Percentiles rank a stretch among this genome's conserved stretches.
These are phyloP conservation scores for Drosophila incognita DNA, from an alignment of 2,888 invertebrate species.

Conservation along the genomic window DNA sequence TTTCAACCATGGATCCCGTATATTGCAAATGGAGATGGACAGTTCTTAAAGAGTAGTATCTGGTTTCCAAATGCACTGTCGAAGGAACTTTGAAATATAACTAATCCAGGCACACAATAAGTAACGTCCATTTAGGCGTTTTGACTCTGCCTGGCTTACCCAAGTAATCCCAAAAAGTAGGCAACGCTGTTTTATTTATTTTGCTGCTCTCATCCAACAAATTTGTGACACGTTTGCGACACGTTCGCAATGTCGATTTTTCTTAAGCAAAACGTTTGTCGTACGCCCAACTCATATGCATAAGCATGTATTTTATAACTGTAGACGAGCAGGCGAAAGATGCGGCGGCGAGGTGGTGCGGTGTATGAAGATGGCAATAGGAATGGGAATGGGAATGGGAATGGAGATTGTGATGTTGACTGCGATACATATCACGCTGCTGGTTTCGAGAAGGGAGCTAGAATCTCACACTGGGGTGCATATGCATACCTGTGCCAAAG, in stretches of 20 bases:
- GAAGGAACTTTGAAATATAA: slow-evolving; percentile 4
- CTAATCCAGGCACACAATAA: slow-evolving; percentile 36
- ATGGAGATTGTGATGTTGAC: slow-evolving; percentile 7
- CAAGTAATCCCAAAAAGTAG: slow-evolving; percentile 58
- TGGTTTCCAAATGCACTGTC: not conserved
- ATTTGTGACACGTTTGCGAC: slow-evolving; percentile 78
- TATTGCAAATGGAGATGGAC: not conserved
- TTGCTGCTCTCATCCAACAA: slow-evolving; percentile 43
- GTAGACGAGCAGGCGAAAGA: slow-evolving; percentile 38
- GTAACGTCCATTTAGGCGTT: slow-evolving; percentile 22
- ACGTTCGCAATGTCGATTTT: slow-evolving; percentile 77
- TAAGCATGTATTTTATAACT: slow-evolving; percentile 70
- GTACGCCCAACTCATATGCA: slow-evolving; percentile 43
- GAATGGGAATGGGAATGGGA: not conserved
- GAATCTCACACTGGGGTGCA: slow-evolving; percentile 43
- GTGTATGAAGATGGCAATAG: not conserved
- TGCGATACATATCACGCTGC: slow-evolving; percentile 53
- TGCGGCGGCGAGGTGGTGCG: not conserved
- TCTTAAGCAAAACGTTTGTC: slow-evolving; percentile 72
- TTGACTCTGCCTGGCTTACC: slow-evolving; percentile 21
- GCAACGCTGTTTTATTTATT: slow-evolving; percentile 44
- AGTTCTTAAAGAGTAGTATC: not conserved
- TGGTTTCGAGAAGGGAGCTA: slow-evolving; percentile 1
- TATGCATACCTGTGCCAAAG: slow-evolving; percentile 57
- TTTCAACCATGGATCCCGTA: not conserved